Conservation (phyloP, 2,888 invertebrate genomes). For the Temnothorax rugatulus region DNA sequence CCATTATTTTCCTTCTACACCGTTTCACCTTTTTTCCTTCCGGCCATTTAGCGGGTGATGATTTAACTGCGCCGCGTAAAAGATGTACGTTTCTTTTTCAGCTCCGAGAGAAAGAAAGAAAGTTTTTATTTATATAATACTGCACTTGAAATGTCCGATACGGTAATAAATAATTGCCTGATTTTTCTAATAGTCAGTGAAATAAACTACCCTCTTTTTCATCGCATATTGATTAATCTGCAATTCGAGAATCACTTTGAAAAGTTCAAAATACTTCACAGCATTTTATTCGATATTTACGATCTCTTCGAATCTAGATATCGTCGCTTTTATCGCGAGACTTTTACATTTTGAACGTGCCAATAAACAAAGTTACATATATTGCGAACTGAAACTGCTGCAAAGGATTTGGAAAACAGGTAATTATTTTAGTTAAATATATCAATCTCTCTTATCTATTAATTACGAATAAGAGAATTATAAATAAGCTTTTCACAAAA, state of each 20-base stretch:
- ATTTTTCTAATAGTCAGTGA: background rate
- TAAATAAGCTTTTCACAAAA: background rate
- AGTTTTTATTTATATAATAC: conserved; percentile 1
- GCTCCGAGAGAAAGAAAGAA: background rate
- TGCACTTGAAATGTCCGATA: background rate
- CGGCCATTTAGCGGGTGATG: conserved; percentile 31
- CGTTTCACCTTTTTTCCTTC: conserved; percentile 27
- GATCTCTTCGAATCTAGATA: background rate
- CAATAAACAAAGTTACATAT: background rate
- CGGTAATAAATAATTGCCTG: background rate
- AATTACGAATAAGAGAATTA: background rate
- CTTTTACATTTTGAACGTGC: background rate
- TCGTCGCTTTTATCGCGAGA: background rate
- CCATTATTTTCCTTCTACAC: conserved; percentile 43
- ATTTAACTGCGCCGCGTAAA: conserved; percentile 32
- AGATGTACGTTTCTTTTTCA: background rate
- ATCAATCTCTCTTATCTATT: background rate
- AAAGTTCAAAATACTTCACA: background rate
- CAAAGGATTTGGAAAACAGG: background rate
- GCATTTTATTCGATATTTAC: background rate
- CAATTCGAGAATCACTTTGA: background rate
- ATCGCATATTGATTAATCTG: background rate
- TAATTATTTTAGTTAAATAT: background rate
- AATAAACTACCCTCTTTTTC: background rate
- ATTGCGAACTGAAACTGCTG: background rate